Evolutionary conservation across 2,113 vertebrate genomes (phyloP).

Genomic region (Brevimyrus niger): DNA sequence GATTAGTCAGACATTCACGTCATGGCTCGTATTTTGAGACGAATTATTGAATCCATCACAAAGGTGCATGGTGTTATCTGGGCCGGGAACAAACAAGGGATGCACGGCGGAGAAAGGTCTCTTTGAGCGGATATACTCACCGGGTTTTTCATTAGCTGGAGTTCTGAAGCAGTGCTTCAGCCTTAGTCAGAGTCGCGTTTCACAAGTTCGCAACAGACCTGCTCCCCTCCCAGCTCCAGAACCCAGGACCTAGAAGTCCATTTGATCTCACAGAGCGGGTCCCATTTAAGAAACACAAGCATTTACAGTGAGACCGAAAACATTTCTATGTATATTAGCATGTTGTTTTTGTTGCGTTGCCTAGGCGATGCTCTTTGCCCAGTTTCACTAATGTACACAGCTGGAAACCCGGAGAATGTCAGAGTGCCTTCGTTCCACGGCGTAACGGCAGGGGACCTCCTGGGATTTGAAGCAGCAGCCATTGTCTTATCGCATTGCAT

Average conservation of each 20-base stretch:
- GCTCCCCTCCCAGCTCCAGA: background rate
- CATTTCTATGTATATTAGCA: background rate
- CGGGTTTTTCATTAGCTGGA: too few relatives aligned
- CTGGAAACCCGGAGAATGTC: background rate
- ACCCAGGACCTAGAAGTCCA: background rate
- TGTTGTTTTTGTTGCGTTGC: background rate
- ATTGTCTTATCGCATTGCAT: background rate
- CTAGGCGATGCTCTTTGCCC: background rate
- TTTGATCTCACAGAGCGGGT: background rate
- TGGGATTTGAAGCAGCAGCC: background rate
- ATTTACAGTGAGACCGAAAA: background rate
- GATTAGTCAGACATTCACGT: background rate
- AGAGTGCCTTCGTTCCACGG: background rate
- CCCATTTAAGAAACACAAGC: background rate
- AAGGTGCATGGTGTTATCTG: background rate
- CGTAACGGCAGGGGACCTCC: background rate
- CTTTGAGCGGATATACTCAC: background rate
- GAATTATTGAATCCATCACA: background rate
- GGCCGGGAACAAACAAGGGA: background rate
- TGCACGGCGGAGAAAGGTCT: background rate
- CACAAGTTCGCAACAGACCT: background rate
- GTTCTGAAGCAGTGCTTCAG: background rate
- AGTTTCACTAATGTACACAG: background rate
- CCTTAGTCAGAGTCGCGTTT: background rate
- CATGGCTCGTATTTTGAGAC: background rate